Evolutionary conservation across 2,888 invertebrate species (phyloP).

Genomic region (Tetheella fluctuosa): DNA sequence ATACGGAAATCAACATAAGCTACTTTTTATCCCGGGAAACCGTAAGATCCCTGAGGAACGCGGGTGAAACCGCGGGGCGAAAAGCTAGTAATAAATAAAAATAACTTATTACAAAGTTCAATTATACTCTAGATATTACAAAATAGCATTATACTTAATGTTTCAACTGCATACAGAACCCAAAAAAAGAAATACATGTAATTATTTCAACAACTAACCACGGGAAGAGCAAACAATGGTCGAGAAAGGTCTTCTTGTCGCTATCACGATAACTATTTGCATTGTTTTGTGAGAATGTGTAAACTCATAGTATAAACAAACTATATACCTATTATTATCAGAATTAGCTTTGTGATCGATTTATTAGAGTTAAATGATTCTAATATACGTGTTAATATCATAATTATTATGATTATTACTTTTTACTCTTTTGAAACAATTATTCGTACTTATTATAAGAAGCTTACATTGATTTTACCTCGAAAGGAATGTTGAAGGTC

Average conservation of each 20-base stretch:
- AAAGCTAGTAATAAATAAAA: too few relatives aligned
- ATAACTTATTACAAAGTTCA: not conserved
- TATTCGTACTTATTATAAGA: too few relatives aligned
- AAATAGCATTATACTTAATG: constrained; percentile 29
- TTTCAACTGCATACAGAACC: too few relatives aligned
- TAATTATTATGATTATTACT: too few relatives aligned
- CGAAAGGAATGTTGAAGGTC: not conserved
- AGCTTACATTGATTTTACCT: too few relatives aligned
- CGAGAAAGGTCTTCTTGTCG: constrained; percentile 53
- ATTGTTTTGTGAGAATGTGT: constrained; percentile 18
- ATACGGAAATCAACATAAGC: too few relatives aligned
- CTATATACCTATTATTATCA: not conserved
- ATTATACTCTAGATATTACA: not conserved
- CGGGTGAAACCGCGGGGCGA: too few relatives aligned
- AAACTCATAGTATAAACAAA: not conserved
- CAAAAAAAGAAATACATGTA: constrained; percentile 45
- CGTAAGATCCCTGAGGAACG: too few relatives aligned
- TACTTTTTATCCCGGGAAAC: too few relatives aligned
- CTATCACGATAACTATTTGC: constrained; percentile 34
- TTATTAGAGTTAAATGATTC: not conserved
- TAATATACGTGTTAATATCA: not conserved
- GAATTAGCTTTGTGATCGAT: not conserved
- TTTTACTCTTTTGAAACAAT: too few relatives aligned
- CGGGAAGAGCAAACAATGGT: constrained; percentile 51
- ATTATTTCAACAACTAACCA: constrained; percentile 50